Base-by-base conservation (phyloP, 2,888 invertebrate genomes). In the Beris morrisii region DNA sequence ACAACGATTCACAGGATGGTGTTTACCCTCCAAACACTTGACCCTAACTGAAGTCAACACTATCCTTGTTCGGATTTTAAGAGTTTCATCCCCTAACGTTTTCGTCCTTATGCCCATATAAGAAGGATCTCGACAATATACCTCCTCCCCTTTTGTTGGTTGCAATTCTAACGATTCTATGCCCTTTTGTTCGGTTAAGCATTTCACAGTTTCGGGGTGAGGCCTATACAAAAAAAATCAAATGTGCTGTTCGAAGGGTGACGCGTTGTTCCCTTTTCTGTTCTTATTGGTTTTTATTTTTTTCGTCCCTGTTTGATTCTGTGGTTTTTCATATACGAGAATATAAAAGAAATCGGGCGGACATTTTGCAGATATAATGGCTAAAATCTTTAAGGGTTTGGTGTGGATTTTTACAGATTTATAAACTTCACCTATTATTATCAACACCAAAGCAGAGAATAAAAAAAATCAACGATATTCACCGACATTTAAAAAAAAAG, bases 1-100 rank as follows among this genome's bases (percentile, higher is more conserved):
- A 63, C 32, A 43, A 56, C 11, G 22, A 28, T 22, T 48, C 15
- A 22, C 4, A 67, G 53, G 43, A 64, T 13, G 28, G 54, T 64
- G 59, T 44, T 48, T 22, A 43, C 66, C 50, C 64, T 58, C 54
- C 48, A 13, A 66, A 52, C 45, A 64, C 64, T 64, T 59, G 64
- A 69, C 38, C 64, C 53, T 22, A 64, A 69, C 66, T 69, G 66
- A 59, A 68, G 7, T 58, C 46, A 45, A 45, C 53, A 45, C 43
- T 31, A 56, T 15, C 48, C 53, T 64, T 46, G 13, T 4, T 38
- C 22, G 11, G 9, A 38, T 66, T 68, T 66, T 68, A 68, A 63
- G 68, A 32, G 30, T 50, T 38, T 61, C 61, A 61, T 61, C 61
- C 50, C 52, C 43, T 52, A 22, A 61, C 32, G 52, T 61, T 50